Base-by-base conservation (phyloP, 2,888 invertebrate genomes). In the Ormia ochracea region DNA sequence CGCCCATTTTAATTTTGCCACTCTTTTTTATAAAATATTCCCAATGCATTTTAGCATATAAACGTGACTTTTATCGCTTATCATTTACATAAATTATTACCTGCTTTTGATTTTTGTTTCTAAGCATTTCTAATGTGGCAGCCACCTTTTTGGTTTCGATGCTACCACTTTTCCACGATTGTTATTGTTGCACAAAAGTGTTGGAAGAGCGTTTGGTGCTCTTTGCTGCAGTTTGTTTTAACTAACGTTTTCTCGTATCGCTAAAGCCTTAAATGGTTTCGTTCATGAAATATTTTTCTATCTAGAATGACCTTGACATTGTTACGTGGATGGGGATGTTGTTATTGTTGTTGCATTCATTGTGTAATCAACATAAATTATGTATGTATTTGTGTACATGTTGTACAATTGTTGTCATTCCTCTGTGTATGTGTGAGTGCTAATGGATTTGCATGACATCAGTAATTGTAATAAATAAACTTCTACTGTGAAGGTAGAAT, bases 221-320 rank as follows among this genome's bases (percentile, higher is more conserved):
- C 5, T 48, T 59, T 23, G 45, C 9, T 48, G 36, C 33, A 17
- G 50, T 68, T 56, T 69, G 31, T 72, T 73, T n/a, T n/a, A n/a
- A n/a, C n/a, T 26, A 33, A 48, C 54, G 59, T 52, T 58, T 63
- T 45, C 43, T 70, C 36, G 48, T 70, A 50, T 65, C 45, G 45
- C 69, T 70, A 56, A 61, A 58, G 63, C 50, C 56, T 58, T 50
- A 58, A 56, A 56, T 63, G 17, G 17, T 70, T 70, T 77, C 63
- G 56, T 58, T 70, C 70, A 65, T 77, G 77, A 63, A 56, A 59
- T 43, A 3, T 59, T 61, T 50, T 31, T 72, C 38, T 70, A 63
- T 63, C 50, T 33, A 63, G 43, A 52, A 33, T 74, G 78, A 74
- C 73, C 78, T 78, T 78, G 78, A 78, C 78, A 78, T 78, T 78